phyloP scores from a whole-genome alignment of 2,888 invertebrate genomes.

The Eurois occulta region DNA sequence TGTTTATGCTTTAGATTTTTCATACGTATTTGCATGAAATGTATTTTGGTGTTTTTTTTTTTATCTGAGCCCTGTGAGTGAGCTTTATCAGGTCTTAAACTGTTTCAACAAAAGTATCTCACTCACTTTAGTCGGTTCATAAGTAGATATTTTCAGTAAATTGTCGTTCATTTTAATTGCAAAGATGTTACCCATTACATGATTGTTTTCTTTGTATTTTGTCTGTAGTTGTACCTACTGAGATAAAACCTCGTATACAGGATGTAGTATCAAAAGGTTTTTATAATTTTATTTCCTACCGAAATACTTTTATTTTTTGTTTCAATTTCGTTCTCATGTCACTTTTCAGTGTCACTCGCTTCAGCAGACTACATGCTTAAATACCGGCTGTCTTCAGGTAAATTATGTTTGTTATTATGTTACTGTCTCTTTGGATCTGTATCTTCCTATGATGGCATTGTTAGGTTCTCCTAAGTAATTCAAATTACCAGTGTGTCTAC shows the following conservation, averaged over 20 bases:
- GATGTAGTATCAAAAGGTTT: background rate
- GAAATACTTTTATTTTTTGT: background rate
- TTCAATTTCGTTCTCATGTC: background rate
- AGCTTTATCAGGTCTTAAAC: background rate
- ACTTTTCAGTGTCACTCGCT: background rate
- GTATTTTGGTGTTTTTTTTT: background rate
- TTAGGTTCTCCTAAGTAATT: background rate
- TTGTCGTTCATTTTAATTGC: background rate
- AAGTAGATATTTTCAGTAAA: background rate
- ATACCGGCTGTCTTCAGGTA: background rate
- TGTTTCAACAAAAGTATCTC: background rate
- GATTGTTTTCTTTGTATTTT: conserved; percentile 15
- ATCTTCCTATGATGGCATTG: background rate
- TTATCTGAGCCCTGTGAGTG: background rate
- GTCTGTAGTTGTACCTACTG: background rate
- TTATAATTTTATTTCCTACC: background rate
- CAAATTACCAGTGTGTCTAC: no score
- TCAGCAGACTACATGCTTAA: background rate
- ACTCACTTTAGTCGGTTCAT: background rate
- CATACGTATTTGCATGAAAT: conserved; percentile 1
- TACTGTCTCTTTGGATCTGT: background rate
- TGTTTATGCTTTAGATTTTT: conserved; percentile 14
- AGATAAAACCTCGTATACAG: background rate
- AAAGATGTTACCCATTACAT: conserved; percentile 8
- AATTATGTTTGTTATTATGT: conserved; percentile 3